Evolutionary conservation across 2,888 invertebrate species (phyloP), one percentile per base, ranked within the genome.

Genomic region (Hyposoter dolosus): DNA sequence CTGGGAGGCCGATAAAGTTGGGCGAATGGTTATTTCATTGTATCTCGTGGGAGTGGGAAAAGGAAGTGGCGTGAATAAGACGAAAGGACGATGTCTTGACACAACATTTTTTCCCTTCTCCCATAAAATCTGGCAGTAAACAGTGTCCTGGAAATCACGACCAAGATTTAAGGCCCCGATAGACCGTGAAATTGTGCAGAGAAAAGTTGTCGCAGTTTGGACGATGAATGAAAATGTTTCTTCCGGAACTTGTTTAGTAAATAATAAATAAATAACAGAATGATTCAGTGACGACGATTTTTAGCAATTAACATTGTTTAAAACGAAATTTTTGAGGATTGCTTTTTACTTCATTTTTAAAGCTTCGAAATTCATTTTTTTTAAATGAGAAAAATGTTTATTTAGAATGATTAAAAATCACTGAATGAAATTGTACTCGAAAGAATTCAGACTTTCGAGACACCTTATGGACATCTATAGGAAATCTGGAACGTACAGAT

Each of bases 21-120:
- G 71, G 47, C 66, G 76, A 84, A 84, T 77, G 71, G 84, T 81
- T 71, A 81, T 84, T 84, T 84, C 81, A 84, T 81, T 77, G 80
- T 71, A 40, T 40, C 80, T 43, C 79, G 69, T 23, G 72, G 65
- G 56, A 80, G 53, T 65, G 71, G n/a, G 40, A 66, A 43, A 84
- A 45, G 35, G 43, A 72, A 47, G 9, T 12, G 19, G 69, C 40
- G 68, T 43, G 78, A 78, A 69, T 69, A 71, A 71, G 71, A 72
- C 66, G 71, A 56, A 83, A 81, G 32, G 50, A 69, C 15, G 4
- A 0, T 43, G 45, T 56, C 78, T 28, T n/a, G n/a, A 68, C 43
- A 66, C 77, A 40, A 53, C 68, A 80, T 45, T 76, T 80, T 84
- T 50, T 60, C 53, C 35, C 19, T 77, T 23, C 12, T 9, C 47